Conservation (phyloP, 2,888 invertebrate species). For the Diadegma fenestrale region DNA sequence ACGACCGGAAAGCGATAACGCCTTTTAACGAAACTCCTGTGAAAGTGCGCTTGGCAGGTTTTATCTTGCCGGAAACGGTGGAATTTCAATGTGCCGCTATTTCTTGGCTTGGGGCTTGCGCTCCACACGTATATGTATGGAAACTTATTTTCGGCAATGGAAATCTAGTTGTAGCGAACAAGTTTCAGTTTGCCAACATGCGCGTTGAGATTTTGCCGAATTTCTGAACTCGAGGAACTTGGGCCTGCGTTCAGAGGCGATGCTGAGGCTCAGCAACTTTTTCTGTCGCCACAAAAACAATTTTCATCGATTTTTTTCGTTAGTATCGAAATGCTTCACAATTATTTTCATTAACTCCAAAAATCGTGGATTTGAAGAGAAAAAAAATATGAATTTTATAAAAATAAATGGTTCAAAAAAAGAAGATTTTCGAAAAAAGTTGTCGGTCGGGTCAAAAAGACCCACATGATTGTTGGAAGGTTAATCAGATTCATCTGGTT, state of each 20-base stretch:
- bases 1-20: constrained; percentile 77
- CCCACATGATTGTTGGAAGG: no score
- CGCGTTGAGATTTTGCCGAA: constrained; percentile 25
- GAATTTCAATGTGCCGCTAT: constrained; percentile 73
- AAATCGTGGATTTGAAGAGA: no score
- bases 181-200: constrained; percentile 31
- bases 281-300: not conserved
- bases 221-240: constrained; percentile 28
- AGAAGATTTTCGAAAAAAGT: no score
- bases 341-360: no score
- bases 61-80: constrained; percentile 73
- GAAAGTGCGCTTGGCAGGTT: constrained; percentile 73
- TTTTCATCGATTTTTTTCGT: not conserved
- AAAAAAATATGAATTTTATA: no score
- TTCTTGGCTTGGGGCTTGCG: constrained; percentile 55
- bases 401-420: no score
- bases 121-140: constrained; percentile 18
- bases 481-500: no score
- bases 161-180: constrained; percentile 36
- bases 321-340: no score
- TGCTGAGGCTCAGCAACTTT: no score
- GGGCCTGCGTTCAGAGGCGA: not conserved
- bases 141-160: constrained; percentile 29
- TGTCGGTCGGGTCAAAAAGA: no score
- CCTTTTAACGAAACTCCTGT: constrained; percentile 76